Base-by-base conservation (phyloP, 2,113 vertebrate species). In the Aegotheles bennettii region DNA sequence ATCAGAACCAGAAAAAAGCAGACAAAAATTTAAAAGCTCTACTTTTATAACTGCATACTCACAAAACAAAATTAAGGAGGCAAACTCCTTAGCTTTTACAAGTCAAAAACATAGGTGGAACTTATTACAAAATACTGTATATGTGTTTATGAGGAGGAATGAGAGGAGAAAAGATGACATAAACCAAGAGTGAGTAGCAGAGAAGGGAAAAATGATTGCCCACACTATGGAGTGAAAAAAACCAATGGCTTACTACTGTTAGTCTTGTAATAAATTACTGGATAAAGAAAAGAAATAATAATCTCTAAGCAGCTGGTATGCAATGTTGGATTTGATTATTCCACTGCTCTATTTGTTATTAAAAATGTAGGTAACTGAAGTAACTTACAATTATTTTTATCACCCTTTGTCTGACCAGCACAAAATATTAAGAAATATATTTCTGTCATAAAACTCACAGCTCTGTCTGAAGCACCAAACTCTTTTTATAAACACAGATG, bases 251-350 rank as follows among this genome's bases (percentile, higher is more conserved):
- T 80, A 80, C 33, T 60, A 75, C 40, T 59, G 26, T 75, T n/a
- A 84, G 56, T 59, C 84, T 71, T 57, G 40, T 36, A 92, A 91
- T 89, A 92, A 81, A 93, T 92, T 84, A 83, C 86, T 68, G 57
- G 77, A 78, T 93, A 90, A 90, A 86, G 90, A 64, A 51, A 81
- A 92, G 59, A 64, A 87, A 64, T n/a, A 86, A 59, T 81, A 67
- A 87, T 63, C 63, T 48, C 42, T 71, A 65, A 88, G 69, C 89
- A 97, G 80, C 47, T 92, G 57, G 78, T 61, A 59, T 64, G 70
- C n/a, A 82, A 51, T 26, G n/a, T 16, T 85, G 51, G 64, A 87
- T 79, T 92, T 79, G n/a, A 74, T 87, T 89, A 87, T 68, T 73
- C 77, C 40, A 29, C 53, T 89, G 76, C 50, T 57, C 29, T 33